Evolutionary conservation across 2,797 vertebrate genomes (phyloP), one percentile per base, ranked within the genome.

Genomic region (Hemitrygon akajei): DNA sequence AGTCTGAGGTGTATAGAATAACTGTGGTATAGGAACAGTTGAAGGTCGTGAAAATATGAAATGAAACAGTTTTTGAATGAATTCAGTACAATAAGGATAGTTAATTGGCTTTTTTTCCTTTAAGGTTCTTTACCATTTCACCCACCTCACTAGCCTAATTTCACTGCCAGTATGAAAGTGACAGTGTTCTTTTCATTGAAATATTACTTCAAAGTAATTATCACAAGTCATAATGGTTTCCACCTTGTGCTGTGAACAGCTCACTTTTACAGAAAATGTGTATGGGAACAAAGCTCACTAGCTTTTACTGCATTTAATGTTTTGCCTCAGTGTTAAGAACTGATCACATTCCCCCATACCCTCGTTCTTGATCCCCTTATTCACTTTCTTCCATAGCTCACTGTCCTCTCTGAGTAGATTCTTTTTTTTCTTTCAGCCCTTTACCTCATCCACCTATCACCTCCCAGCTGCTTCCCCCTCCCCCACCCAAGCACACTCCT

Each of bases 281-380:
- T 47, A 93, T 40, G 93, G 71, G 71, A 76, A 76, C 91, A 73
- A 75, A 93, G 40, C 71, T 93, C 5, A 56, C 30, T 37, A 76
- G n/a, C 3, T 58, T 92, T 93, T 76, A 69, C 27, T 93, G 37
- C 40, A 37, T 76, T 76, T n/a, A 76, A 75, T 30, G 63, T 56
- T 73, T 76, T 71, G 76, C 71, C 71, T 93, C 71, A 0, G 27
- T 93, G n/a, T 93, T 76, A 47, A 47, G 7, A 47, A 93, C 16
- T 75, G 40, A 27, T 56, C 71, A 47, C 47, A 47, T 47, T 3
- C 4, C 3, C 47, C 47, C 47, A 47, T 47, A 47, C 47, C 47
- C 47, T 47, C 47, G 3, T 2, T 47, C 47, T 47, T 47, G 47
- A 47, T 47, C 47, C 3, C 47, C 47, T 47, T 47, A 2, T 47